Base-by-base conservation (phyloP, 2,113 vertebrate genomes). In the Pionites leucogaster region DNA sequence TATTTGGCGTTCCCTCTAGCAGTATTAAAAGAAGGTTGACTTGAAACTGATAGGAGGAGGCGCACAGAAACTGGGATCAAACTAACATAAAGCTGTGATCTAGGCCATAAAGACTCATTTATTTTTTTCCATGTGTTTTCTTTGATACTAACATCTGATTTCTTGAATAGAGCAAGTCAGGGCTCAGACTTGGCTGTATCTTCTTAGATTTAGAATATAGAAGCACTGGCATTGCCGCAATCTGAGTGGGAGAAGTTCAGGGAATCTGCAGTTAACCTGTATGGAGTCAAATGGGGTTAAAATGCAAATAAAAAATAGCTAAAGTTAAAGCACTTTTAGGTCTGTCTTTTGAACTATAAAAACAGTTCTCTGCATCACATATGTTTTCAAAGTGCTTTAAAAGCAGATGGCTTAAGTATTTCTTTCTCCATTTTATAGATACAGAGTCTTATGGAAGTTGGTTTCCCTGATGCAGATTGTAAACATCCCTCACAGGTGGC, bases 71-170 rank as follows among this genome's bases (percentile, higher is more conserved):
- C 83, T 1, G 0, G 72, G 86, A 95, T 90, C 77, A 72, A 89
- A 96, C 79, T 67, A 93, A 62, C 82, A 76, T 83, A 91, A 44
- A 86, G 59, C 79, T 94, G 49, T 95, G 91, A 96, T 96, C 74
- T 74, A 7, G 81, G 59, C 75, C 19, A 5, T 74, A 55, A 86
- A 59, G 92, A 68, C 68, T 95, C 55, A 76, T 96, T 96, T 96
- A 86, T 1, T 46, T 76, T 89, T 82, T 57, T 59, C 79, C 28
- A 12, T 82, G 63, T 81, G 39, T 93, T 95, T 72, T 60, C 93
- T 94, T 96, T 88, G 88, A 71, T 84, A 49, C 29, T 67, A 68
- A 87, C 93, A 79, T 96, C 90, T 92, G 88, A 94, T 96, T 95
- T 69, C 37, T 87, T 77, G 67, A 74, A 75, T 31, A 75, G 71